phyloP scores from a whole-genome alignment of 2,797 vertebrate species.

The Mycteria americana region DNA sequence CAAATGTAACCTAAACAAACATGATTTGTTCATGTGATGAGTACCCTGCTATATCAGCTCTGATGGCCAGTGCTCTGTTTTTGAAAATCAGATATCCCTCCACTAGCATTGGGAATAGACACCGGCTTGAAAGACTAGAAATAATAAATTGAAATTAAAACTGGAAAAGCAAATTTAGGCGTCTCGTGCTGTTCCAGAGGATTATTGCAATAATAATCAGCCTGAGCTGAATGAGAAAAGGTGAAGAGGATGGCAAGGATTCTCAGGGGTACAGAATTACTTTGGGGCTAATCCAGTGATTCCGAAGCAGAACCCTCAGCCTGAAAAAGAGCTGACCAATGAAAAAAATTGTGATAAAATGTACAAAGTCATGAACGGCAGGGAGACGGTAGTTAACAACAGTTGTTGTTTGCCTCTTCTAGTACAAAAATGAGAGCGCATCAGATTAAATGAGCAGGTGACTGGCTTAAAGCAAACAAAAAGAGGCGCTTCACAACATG shows the following conservation, averaged over 20 bases:
- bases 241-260: not conserved
- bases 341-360: not conserved
- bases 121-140: not conserved
- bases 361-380: not conserved
- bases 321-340: not conserved
- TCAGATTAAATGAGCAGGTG: not conserved
- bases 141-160: not conserved
- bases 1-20: not conserved
- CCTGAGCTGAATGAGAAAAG: not conserved
- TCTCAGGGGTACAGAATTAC: not conserved
- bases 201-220: not conserved
- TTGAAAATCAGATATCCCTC: not conserved
- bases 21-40: not conserved
- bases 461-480: not conserved
- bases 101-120: not conserved
- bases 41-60: not conserved
- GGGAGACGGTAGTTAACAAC: not conserved
- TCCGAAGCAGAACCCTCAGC: not conserved
- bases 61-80: not conserved
- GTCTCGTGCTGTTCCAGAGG: not conserved
- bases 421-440: not conserved
- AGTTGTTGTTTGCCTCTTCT: not conserved
- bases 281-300: not conserved
- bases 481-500: not conserved
- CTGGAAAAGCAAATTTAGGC: not conserved